Evolutionary conservation across 2,888 invertebrate species (phyloP).

Genomic region (Furcula furcula): DNA sequence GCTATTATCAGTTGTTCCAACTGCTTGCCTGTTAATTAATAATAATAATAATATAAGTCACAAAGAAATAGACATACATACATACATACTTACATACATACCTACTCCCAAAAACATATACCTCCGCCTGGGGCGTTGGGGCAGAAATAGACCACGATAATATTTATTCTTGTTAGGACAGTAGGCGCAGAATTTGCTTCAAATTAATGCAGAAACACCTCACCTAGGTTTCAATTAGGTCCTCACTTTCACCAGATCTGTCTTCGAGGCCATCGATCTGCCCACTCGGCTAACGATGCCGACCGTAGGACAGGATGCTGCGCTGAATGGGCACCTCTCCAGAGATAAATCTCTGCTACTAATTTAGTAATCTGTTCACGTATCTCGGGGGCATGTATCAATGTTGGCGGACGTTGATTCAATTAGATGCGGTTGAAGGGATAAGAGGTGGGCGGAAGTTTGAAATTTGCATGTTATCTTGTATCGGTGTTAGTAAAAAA

Average conservation of each 20-base stretch:
- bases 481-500: not conserved
- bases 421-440: constrained; percentile 19
- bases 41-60: too few species aligned
- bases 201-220: too few species aligned
- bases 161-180: too few species aligned
- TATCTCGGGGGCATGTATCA: constrained; percentile 34
- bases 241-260: not conserved
- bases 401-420: constrained; percentile 32
- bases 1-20: too few species aligned
- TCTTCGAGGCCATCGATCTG: not conserved
- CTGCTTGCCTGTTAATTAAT: too few species aligned
- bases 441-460: constrained; percentile 9
- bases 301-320: constrained; percentile 2
- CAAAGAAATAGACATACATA: too few species aligned
- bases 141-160: too few species aligned
- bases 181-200: too few species aligned
- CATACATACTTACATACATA: too few species aligned
- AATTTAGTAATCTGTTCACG: constrained; percentile 37
- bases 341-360: constrained; percentile 29
- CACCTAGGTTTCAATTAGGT: not conserved
- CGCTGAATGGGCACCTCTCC: constrained; percentile 4
- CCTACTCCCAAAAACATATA: too few species aligned
- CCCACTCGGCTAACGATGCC: constrained; percentile 1
- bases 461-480: not conserved
- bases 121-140: too few species aligned